phyloP scores from a whole-genome alignment of 2,113 vertebrate species.

The Microcebus griseorufus region DNA sequence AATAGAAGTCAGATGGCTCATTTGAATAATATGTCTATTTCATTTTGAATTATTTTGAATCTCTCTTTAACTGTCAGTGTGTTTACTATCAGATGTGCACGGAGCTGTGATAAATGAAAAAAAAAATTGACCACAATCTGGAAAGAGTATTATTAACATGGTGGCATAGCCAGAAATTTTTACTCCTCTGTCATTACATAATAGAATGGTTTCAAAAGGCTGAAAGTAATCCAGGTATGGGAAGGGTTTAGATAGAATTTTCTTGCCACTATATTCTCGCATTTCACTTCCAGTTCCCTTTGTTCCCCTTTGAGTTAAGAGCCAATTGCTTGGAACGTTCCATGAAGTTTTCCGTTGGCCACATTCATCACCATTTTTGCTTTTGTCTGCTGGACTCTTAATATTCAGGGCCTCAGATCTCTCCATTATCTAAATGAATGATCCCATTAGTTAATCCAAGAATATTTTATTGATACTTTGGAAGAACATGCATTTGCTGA shows the following conservation, averaged over 20 bases:
- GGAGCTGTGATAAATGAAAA: not conserved
- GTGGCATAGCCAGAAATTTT: not conserved
- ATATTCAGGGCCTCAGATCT: not conserved
- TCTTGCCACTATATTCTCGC: constrained; percentile 48
- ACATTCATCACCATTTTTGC: constrained; percentile 54
- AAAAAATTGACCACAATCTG: not conserved
- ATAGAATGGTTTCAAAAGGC: constrained; percentile 47
- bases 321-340: constrained; percentile 60
- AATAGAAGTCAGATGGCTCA: not conserved
- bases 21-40: not conserved
- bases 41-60: not conserved
- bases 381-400: constrained; percentile 56
- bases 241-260: not conserved
- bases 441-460: constrained; percentile 53
- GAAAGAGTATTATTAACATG: not conserved
- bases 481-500: not conserved
- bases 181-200: constrained; percentile 18
- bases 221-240: not conserved
- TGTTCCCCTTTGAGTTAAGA: constrained; percentile 54
- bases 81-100: not conserved
- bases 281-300: constrained; percentile 62
- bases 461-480: not conserved
- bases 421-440: constrained; percentile 46
- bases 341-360: constrained; percentile 73
- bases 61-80: not conserved